Evolutionary conservation across 1,140 invertebrate species (phyloP), one percentile per base, ranked within the genome.

Genomic region (Calycopis cecrops): DNA sequence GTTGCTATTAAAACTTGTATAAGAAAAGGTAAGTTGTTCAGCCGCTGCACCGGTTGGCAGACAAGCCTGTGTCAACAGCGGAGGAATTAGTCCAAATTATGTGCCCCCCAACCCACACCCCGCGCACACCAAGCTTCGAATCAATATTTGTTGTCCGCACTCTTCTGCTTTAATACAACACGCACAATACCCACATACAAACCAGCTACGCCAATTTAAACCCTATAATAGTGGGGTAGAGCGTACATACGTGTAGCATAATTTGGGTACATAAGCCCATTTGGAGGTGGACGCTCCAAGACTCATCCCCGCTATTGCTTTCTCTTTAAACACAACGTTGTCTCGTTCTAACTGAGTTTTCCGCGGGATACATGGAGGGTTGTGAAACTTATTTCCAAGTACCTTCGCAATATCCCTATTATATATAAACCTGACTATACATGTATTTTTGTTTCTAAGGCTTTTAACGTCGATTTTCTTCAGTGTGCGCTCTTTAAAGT

Each of bases 1-100:
- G 63, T 63, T 67, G 67, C 69, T 64, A 73, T 79, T 67, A 73
- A 76, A 79, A 77, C 66, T 79, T 70, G 60, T 63, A 60, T 63
- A 71, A 71, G 68, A 73, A 67, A 67, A 65, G 63, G 63, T 65
- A 73, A 78, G 73, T 76, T 74, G 76, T 75, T 79, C 71, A 61
- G 62, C 61, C 67, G 62, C 69, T 63, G 65, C 70, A 65, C 60
- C 71, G 62, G 53, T 69, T 63, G 66, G 73, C 77, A 83, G 79
- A 85, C 83, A 79, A 80, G 74, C 79, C 71, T 76, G 73, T 77
- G 79, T 81, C 73, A 85, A 85, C 79, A 86, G 66, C 55, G 65
- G 60, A 83, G 76, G 83, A 86, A 86, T 86, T 86, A 86, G 83
- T 86, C 76, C 83, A 86, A 86, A 86, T 86, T 86, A 86, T 83